Percentiles rank a stretch among this genome's conserved stretches.
Evolutionary conservation across 2,113 vertebrate species (phyloP).

Genomic region (Camelus dromedarius): DNA sequence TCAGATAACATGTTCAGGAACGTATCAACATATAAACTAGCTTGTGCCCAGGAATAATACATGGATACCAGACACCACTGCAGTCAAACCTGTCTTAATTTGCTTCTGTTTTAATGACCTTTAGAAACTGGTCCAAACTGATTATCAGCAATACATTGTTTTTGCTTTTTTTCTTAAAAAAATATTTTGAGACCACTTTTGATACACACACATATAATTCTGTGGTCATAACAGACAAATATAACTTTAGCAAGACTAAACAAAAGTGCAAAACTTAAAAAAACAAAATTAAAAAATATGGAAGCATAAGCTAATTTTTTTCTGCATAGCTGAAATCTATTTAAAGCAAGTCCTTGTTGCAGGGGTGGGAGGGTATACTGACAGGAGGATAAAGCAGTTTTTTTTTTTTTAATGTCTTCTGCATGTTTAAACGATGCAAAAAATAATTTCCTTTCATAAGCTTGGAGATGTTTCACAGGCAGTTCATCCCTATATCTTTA

Average conservation of each 20-base stretch:
- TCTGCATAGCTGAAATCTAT: conserved; percentile 99
- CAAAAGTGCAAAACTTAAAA: conserved; percentile 90
- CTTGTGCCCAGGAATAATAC: conserved; percentile 94
- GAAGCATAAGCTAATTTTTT: conserved; percentile 94
- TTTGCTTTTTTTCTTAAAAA: conserved; percentile 89
- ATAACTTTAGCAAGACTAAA: conserved; percentile 91
- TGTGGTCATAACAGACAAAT: conserved; percentile 91
- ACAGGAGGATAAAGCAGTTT: conserved; percentile 89
- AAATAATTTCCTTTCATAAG: conserved; percentile 84
- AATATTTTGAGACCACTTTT: conserved; percentile 95
- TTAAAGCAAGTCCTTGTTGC: conserved; percentile 94
- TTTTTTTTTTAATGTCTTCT: conserved; percentile 85
- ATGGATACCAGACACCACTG: conserved; percentile 88
- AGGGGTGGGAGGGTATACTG: conserved; percentile 85
- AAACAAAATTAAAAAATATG: conserved; percentile 89
- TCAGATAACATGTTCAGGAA: conserved; percentile 87
- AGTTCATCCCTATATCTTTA: conserved; percentile 91
- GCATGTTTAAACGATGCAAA: conserved; percentile 86
- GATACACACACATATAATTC: conserved; percentile 90
- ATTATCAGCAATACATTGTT: conserved; percentile 93
- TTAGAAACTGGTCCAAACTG: conserved; percentile 89
- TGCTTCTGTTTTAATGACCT: conserved; percentile 91
- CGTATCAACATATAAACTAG: conserved; percentile 90
- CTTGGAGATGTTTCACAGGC: conserved; percentile 90
- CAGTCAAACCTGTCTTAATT: conserved; percentile 93